A percentile compares a stretch with the other conserved stretches of the same genome.
These are phyloP conservation scores for Diabrotica undecimpunctata DNA, from an alignment of 1,140 invertebrate genomes.

Conservation along the genomic window DNA sequence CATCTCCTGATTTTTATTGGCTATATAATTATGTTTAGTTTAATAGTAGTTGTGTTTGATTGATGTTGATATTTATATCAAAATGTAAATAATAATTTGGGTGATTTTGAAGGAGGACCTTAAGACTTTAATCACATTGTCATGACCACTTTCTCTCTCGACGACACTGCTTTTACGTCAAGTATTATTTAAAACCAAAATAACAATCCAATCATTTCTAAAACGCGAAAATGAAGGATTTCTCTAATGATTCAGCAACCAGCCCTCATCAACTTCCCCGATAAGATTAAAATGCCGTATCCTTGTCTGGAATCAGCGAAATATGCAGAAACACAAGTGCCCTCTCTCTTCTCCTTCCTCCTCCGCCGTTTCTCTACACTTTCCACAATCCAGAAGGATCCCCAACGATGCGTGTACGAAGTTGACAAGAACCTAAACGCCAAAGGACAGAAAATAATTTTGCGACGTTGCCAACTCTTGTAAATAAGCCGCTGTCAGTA, in stretches of 20 bases:
- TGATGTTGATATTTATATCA: no score
- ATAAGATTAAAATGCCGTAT: conserved; percentile 10
- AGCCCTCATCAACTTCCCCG: background rate
- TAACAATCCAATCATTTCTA: background rate
- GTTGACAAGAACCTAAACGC: background rate
- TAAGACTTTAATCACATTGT: no score
- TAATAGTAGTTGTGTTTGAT: no score
- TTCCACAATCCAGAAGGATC: background rate
- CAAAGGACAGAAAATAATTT: background rate
- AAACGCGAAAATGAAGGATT: background rate
- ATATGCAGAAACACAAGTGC: conserved; percentile 15
- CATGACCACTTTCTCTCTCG: no score
- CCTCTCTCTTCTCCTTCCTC: background rate
- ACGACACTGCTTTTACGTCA: background rate
- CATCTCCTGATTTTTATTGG: no score
- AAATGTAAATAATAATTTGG: no score
- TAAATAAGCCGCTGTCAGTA: no score
- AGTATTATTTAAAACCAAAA: background rate
- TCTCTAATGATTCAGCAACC: background rate
- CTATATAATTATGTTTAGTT: no score
- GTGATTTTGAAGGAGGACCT: no score
- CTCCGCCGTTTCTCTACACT: background rate
- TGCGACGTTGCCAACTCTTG: no score
- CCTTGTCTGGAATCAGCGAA: conserved; percentile 8
- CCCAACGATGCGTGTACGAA: conserved; percentile 10